Conservation (phyloP, 2,797 vertebrate genomes). For the Todus mexicanus region DNA sequence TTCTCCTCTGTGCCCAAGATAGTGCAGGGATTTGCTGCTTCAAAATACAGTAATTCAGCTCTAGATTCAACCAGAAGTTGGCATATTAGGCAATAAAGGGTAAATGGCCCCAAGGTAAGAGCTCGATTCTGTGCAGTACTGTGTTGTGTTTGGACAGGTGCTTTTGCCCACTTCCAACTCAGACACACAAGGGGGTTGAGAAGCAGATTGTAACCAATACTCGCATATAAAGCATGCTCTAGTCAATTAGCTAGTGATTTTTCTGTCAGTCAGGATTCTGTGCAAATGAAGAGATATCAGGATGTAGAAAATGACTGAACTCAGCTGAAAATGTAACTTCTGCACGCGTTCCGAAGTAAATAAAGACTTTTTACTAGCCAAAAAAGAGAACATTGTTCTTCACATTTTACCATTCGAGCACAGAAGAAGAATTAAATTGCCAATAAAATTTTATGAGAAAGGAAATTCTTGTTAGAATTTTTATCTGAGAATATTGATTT, state of each 20-base stretch:
- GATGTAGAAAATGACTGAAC: conserved; percentile 64
- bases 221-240: neutral
- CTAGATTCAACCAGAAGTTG: neutral
- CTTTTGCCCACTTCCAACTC: neutral
- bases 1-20: neutral
- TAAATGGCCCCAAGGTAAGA: neutral
- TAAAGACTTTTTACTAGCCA: conserved; percentile 47
- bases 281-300: conserved; percentile 49
- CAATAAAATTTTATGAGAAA: conserved; percentile 35
- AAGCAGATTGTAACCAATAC: conserved; percentile 12
- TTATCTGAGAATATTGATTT: conserved; percentile 48
- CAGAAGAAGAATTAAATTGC: conserved; percentile 28
- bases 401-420: neutral
- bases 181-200: neutral
- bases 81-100: neutral
- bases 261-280: conserved; percentile 52
- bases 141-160: neutral
- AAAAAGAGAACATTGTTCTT: neutral
- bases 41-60: conserved; percentile 22
- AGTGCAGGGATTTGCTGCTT: neutral
- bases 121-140: neutral
- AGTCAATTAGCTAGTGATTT: conserved; percentile 65
- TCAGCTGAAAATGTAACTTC: conserved; percentile 64
- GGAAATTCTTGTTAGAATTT: conserved; percentile 28
- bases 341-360: conserved; percentile 67